Evolutionary conservation across 2,888 invertebrate genomes (phyloP), one percentile per base, ranked within the genome.

Genomic region (Patella depressa): DNA sequence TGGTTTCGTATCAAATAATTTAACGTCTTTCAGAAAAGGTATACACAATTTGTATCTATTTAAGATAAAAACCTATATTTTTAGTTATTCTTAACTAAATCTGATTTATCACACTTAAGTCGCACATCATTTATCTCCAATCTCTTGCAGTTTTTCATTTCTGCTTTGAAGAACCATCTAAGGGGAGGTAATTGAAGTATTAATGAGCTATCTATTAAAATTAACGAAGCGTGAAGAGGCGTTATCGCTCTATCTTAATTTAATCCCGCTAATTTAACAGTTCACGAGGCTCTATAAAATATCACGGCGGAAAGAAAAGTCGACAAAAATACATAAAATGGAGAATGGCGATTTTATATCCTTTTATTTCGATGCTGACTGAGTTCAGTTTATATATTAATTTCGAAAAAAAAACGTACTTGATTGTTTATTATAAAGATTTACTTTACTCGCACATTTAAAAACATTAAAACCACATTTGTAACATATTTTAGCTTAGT

Each of bases 171-270:
- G 65, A 65, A 24, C 65, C 24, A 65, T 65, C 65, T 65, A 65
- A 65, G 24, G 65, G 65, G 65, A 65, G 65, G 65, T 65, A 65
- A 65, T 65, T 65, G 65, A 19, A 65, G 24, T 65, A 65, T 65
- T 65, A 65, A 65, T 65, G 65, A 65, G 65, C 65, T 65, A 65
- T 65, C 65, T 65, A 65, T 65, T 65, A 65, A 65, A 65, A 24
- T 65, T 65, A 65, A 65, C 65, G 65, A 65, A 65, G 65, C 65
- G 65, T 65, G 65, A 65, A 65, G 19, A 65, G 65, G 65, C 65
- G 65, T 65, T 65, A 65, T 65, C 65, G 24, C 24, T 65, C 65
- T 24, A 65, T 65, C 65, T 65, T 65, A 65, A 65, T 65, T 65
- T 65, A 65, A 65, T 65, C 65, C 65, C 24, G 24, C 65, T 65